Base-by-base conservation (phyloP, 2,888 invertebrate genomes). In the Lycaena phlaeas region DNA sequence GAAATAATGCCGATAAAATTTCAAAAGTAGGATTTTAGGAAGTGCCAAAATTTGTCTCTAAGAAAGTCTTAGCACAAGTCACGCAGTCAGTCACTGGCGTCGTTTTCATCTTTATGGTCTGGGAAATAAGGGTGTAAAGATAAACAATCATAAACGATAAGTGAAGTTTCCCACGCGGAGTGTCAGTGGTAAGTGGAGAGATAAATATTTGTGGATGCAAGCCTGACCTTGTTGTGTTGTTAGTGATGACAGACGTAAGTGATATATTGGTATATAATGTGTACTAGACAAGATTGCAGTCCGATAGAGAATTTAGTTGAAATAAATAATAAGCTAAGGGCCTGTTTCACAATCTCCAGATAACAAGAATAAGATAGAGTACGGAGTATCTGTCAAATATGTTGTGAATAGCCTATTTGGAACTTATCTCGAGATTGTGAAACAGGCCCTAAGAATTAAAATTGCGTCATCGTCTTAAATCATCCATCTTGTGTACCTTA, bases 141-240 rank as follows among this genome's bases (percentile, higher is more conserved):
- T 44, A 42, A 44, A 38, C 34, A 30, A 42, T 40, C 43, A 30
- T 28, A 14, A 41, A 29, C 27, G 46, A 46, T 43, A 55, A 56
- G 52, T 45, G 43, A 51, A 52, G 52, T 64, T 78, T 82, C 81
- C 79, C 81, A 82, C 81, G 78, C 72, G 66, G 72, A 74, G 58
- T 61, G 54, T 48, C 64, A 61, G 69, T 70, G 70, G 70, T 66
- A 73, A 78, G 71, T 77, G 69, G 61, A 46, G 64, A 74, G 71
- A 74, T 74, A 76, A 82, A 81, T 79, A 78, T 82, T 79, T 75
- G 77, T 78, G 68, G 65, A 69, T 56, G 59, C 58, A 53, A 62
- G 65, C 46, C 45, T 46, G 53, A 53, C 51, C 48, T 47, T 45
- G 42, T 47, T 44, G 31, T 57, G 59, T 54, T 37, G 44, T 48